Conservation (phyloP, 2,888 invertebrate genomes). For the Myathropa florea region DNA sequence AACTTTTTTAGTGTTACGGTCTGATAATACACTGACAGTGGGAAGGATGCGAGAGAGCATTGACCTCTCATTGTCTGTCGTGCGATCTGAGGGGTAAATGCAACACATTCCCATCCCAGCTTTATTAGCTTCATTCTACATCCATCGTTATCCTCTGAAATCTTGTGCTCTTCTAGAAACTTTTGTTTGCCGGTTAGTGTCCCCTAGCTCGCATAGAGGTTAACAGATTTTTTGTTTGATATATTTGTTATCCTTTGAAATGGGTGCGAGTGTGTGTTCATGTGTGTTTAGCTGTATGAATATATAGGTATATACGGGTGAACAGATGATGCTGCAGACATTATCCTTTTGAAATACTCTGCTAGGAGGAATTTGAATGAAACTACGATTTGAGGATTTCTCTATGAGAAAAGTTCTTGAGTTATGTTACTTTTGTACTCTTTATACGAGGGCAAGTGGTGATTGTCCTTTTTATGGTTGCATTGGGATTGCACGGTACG, state of each 20-base stretch:
- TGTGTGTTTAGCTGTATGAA: not conserved
- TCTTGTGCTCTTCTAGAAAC: not conserved
- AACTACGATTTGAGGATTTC: constrained; percentile 24
- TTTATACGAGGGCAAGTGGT: not conserved
- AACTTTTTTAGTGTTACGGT: constrained; percentile 21
- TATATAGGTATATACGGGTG: not conserved
- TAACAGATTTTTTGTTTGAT: constrained; percentile 24
- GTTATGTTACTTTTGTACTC: constrained; percentile 18
- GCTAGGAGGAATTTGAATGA: constrained; percentile 32
- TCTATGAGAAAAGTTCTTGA: constrained; percentile 30
- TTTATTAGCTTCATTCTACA: not conserved
- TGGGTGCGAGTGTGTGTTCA: not conserved
- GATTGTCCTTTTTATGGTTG: constrained; percentile 1
- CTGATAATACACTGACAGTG: constrained; percentile 9
- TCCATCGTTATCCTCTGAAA: not conserved
- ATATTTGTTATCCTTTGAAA: not conserved
- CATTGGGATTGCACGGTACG: not conserved
- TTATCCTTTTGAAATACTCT: not conserved
- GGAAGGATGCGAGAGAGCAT: not conserved
- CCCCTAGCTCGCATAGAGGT: constrained; percentile 27
- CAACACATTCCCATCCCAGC: constrained; percentile 13
- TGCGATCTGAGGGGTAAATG: constrained; percentile 18
- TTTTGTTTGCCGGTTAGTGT: constrained; percentile 17
- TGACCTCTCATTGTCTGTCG: constrained; percentile 18
- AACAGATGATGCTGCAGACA: not conserved